Percentiles rank a stretch among this genome's conserved stretches.
Evolutionary conservation across 2,888 invertebrate species (phyloP).

Genomic region (Drosophila lacicola): DNA sequence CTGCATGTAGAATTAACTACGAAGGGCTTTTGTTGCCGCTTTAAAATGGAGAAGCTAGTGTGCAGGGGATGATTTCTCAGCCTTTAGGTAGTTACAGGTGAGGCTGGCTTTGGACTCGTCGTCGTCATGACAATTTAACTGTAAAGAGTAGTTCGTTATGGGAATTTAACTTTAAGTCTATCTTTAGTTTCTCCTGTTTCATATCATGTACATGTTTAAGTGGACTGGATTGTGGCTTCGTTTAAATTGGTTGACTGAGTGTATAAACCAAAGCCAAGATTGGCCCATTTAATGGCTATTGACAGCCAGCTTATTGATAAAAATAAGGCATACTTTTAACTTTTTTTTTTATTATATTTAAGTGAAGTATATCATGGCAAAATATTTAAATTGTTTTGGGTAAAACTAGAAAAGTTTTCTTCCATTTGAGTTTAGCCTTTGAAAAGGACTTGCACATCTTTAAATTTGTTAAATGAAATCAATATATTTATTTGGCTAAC

Average conservation of each 20-base stretch:
- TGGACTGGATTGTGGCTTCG: neutral
- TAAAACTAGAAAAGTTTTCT: too few relatives aligned
- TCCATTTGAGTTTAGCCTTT: too few relatives aligned
- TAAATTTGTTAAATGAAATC: too few relatives aligned
- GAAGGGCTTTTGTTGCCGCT: neutral
- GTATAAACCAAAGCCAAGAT: neutral
- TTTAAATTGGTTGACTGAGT: conserved; percentile 4
- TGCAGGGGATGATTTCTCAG: neutral
- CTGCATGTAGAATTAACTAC: neutral
- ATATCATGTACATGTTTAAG: conserved; percentile 2
- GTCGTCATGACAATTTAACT: conserved; percentile 38
- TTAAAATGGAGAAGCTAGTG: too few relatives aligned
- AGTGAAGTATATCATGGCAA: too few relatives aligned
- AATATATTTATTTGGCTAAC: too few relatives aligned
- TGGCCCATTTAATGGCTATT: neutral
- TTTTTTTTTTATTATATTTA: too few relatives aligned
- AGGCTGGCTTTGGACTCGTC: neutral
- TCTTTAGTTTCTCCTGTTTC: neutral
- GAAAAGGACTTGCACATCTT: too few relatives aligned
- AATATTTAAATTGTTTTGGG: too few relatives aligned
- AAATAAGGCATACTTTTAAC: neutral
- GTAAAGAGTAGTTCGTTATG: conserved; percentile 5
- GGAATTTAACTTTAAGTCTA: neutral
- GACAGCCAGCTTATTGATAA: neutral
- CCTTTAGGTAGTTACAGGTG: neutral